Evolutionary conservation across 1,140 invertebrate genomes (phyloP), one percentile per base, ranked within the genome.

Genomic region (Grapholita molesta): DNA sequence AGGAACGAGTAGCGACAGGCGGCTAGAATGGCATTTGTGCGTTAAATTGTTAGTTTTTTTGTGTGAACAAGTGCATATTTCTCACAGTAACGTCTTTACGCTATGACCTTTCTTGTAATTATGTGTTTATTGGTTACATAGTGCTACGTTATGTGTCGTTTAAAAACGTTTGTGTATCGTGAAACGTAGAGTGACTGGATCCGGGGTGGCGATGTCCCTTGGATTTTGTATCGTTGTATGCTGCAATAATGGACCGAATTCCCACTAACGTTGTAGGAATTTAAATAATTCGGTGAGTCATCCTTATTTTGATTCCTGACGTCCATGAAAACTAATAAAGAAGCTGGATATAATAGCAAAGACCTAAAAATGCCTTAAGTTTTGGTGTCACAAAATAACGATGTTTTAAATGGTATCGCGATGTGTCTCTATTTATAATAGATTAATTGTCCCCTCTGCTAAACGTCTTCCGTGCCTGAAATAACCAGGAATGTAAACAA

Each of bases 201-300:
- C 77, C 76, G 84, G 86, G 55, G 55, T 61, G 55, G 86, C 89
- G 85, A 87, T 88, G 83, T 86, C 86, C 85, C 74, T 70, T 76
- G 70, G 80, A 82, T 83, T 84, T 80, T 81, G 79, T 84, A 78
- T 83, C 76, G 68, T 78, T 76, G 75, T 86, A 73, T 69, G 64
- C 70, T 80, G 81, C 82, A 85, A 85, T 88, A 88, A 91, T 91
- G 87, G 80, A 83, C 80, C 73, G 76, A 79, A 77, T 88, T 87
- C 83, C 86, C 86, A 85, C 85, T 89, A 83, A 85, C 77, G 79
- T 86, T 82, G 76, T 87, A 82, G 86, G 86, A 91, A 91, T 91
- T 91, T 89, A 89, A 91, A 91, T 86, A 78, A 91, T 88, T 85
- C 73, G 87, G 89, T 91, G 89, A 91, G 89, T 91, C 89, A 91